phyloP scores from a whole-genome alignment of 2,888 invertebrate species.

The Nycteola revayana region DNA sequence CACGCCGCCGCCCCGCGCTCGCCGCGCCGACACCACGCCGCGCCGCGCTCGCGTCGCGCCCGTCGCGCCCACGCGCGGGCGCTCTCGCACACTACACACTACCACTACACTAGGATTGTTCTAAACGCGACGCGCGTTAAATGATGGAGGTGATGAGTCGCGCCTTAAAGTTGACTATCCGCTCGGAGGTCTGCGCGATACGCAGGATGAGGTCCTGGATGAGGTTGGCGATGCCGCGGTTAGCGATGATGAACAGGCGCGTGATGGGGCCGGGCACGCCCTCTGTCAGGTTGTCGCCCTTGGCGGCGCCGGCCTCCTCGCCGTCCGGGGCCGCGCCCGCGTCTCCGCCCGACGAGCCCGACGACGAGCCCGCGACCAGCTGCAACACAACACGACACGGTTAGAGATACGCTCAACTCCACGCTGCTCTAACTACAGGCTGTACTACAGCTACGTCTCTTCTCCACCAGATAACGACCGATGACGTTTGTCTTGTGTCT shows the following conservation, averaged over 20 bases:
- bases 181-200: constrained; percentile 94
- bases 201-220: constrained; percentile 94
- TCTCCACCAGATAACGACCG: too few relatives aligned
- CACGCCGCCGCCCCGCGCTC: constrained; percentile 14
- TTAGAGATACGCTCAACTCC: too few relatives aligned
- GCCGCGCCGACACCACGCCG: constrained; percentile 8
- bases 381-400: too few relatives aligned
- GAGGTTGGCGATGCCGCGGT: constrained; percentile 92
- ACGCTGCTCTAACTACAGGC: too few relatives aligned
- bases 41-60: constrained; percentile 12
- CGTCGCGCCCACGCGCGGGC: constrained; percentile 14
- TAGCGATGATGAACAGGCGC: constrained; percentile 92
- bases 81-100: constrained; percentile 34
- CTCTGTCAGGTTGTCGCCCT: constrained; percentile 87
- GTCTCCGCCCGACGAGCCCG: constrained; percentile 80
- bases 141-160: constrained; percentile 94
- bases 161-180: constrained; percentile 96
- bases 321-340: constrained; percentile 73
- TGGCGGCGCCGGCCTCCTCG: constrained; percentile 80
- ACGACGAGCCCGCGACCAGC: constrained; percentile 88
- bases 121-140: constrained; percentile 78
- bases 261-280: constrained; percentile 94
- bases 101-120: constrained; percentile 50
- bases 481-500: too few relatives aligned
- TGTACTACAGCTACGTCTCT: too few relatives aligned